Base-by-base conservation (phyloP, 2,113 vertebrate genomes). In the Oenanthe melanoleuca region DNA sequence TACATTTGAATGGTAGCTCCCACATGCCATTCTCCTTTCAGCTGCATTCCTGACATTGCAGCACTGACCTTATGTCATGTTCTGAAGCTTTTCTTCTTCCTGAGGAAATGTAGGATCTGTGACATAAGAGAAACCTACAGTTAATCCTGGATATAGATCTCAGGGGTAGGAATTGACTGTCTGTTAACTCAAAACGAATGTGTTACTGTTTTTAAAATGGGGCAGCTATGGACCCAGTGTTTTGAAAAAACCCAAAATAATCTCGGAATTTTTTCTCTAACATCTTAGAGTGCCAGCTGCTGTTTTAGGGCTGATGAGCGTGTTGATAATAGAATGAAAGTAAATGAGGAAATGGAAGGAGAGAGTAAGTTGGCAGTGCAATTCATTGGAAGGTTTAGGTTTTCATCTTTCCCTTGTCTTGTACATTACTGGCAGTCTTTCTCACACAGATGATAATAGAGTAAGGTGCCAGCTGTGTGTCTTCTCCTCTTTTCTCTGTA, bases 401-500 rank as follows among this genome's bases (percentile, higher is more conserved):
- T 92, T 92, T 87, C 31, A 31, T 91, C 10, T 77, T 59, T 57
- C 3, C 14, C 40, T 71, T 80, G 29, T 71, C 37, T 69, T 38
- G 2, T 56, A 15, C 5, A 0, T 81, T 81, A 37, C 12, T 5
- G 5, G 4, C 50, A 45, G 11, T 25, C 31, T 72, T 71, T 71
- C 53, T 77, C 20, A 45, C 24, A 40, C 33, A 61, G 38, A 44
- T 88, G 50, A 19, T 66, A 42, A 26, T 17, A 60, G 29, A 49
- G 6, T 78, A 45, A 81, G 25, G 38, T 75, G 31, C 29, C 33
- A 88, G 52, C 49, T 66, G 4, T 86, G 29, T 53, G 9, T 52
- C 52, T 77, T 79, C 66, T 47, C 66, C 34, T 91, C 28, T 67
- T 60, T 82, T 87, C 84, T 59, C 26, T 91, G 7, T 23, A 99